These are phyloP conservation scores for Gadus macrocephalus DNA, from an alignment of 2,113 vertebrate species.

Conservation along the genomic window DNA sequence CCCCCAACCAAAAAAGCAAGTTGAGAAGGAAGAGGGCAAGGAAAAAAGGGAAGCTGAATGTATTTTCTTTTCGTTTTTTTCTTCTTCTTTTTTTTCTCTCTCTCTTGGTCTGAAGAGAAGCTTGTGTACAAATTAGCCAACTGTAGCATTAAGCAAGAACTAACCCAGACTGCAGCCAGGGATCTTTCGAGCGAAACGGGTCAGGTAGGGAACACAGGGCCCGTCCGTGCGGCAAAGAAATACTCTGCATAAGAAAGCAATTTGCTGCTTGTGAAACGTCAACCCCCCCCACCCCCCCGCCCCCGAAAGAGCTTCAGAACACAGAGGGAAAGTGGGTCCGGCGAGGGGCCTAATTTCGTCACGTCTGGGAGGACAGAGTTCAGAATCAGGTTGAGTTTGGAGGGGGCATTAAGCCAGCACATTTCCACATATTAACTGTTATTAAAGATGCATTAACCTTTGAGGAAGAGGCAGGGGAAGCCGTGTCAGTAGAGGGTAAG, in stretches of 20 bases:
- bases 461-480: conserved; percentile 58
- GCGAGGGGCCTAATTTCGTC: conserved; percentile 58
- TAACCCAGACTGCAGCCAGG: conserved; percentile 9
- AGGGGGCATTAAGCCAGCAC: conserved; percentile 15
- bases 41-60: neutral
- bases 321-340: conserved; percentile 33
- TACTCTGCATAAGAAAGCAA: conserved; percentile 72
- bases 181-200: conserved; percentile 42
- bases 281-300: conserved; percentile 2
- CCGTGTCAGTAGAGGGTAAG: conserved; percentile 58
- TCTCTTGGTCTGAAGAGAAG: conserved; percentile 3
- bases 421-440: conserved; percentile 65
- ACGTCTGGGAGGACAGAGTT: conserved; percentile 47
- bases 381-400: conserved; percentile 22
- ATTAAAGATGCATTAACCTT: conserved; percentile 68
- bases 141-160: conserved; percentile 1
- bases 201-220: conserved; percentile 46
- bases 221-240: conserved; percentile 38
- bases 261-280: conserved; percentile 60
- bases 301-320: conserved; percentile 33
- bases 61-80: neutral
- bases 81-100: too few species aligned
- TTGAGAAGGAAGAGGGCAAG: conserved; percentile 3
- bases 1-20: neutral
- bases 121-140: conserved; percentile 19